Conservation (phyloP, 2,888 invertebrate species). For the Melieria omissa region DNA sequence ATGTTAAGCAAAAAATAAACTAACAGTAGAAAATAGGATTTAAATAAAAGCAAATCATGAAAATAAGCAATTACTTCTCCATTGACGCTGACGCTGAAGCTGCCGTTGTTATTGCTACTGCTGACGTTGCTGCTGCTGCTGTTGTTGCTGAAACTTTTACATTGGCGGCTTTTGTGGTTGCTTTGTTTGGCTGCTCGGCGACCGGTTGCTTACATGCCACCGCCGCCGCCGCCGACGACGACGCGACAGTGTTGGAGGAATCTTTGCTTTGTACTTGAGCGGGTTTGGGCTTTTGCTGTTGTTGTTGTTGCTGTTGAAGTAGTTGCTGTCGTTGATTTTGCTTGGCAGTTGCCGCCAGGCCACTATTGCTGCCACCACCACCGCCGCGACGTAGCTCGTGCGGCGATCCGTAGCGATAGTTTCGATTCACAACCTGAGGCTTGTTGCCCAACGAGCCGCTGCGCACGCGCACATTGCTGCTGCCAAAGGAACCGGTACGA, state of each 20-base stretch:
- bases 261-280: constrained; percentile 48
- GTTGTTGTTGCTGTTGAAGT: constrained; percentile 43
- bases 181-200: constrained; percentile 16
- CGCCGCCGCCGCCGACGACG: constrained; percentile 41
- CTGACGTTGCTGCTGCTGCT: constrained; percentile 14
- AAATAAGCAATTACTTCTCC: constrained; percentile 50
- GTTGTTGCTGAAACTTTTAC: constrained; percentile 11
- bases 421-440: constrained; percentile 63
- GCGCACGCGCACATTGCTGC: constrained; percentile 63
- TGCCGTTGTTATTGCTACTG: neutral
- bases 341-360: constrained; percentile 51
- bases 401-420: constrained; percentile 60
- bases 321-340: constrained; percentile 51
- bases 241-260: constrained; percentile 31
- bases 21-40: constrained; percentile 44
- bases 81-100: constrained; percentile 42
- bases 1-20: constrained; percentile 40
- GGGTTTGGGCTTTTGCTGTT: constrained; percentile 41
- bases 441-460: constrained; percentile 66
- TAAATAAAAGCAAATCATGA: constrained; percentile 38
- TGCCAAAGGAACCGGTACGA: constrained; percentile 65
- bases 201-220: constrained; percentile 10
- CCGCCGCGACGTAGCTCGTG: constrained; percentile 60
- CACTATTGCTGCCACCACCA: constrained; percentile 58
- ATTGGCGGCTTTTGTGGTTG: constrained; percentile 5